phyloP scores from a whole-genome alignment of 2,797 vertebrate genomes.

The Clamator glandarius region DNA sequence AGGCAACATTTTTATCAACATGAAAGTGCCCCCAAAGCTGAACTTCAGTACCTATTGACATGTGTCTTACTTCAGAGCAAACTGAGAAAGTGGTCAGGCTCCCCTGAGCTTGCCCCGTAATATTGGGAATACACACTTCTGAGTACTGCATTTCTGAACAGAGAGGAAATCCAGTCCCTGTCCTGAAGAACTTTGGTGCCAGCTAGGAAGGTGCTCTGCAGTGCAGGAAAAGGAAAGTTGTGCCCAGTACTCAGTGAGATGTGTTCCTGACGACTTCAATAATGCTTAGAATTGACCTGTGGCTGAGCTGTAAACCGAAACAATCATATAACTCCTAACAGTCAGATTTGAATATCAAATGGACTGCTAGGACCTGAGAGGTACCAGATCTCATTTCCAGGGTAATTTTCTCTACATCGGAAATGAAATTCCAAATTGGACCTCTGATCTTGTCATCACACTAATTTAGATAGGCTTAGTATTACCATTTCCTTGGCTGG shows the following conservation, averaged over 20 bases:
- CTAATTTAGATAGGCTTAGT: constrained; percentile 15
- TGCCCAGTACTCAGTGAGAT: neutral
- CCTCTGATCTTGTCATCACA: neutral
- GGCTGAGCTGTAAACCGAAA: neutral
- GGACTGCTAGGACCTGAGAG: neutral
- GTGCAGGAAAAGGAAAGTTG: neutral
- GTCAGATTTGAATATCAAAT: neutral
- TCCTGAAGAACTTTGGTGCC: neutral
- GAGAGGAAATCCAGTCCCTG: neutral
- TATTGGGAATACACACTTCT: neutral
- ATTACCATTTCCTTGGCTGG: neutral
- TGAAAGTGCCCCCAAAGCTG: neutral
- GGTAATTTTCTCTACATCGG: constrained; percentile 12
- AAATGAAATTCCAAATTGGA: constrained; percentile 37
- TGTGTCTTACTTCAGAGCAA: neutral
- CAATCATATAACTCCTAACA: neutral
- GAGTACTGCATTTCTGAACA: neutral
- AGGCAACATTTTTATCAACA: neutral
- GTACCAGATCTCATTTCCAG: neutral
- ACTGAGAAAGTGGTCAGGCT: neutral
- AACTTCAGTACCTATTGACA: neutral
- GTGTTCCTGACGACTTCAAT: neutral
- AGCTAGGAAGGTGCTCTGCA: neutral
- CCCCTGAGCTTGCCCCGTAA: neutral
- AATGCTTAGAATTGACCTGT: neutral